Percentiles rank a stretch among this genome's conserved stretches.
phyloP scores from a whole-genome alignment of 2,888 invertebrate species.

The Lydus trimaculatus region DNA sequence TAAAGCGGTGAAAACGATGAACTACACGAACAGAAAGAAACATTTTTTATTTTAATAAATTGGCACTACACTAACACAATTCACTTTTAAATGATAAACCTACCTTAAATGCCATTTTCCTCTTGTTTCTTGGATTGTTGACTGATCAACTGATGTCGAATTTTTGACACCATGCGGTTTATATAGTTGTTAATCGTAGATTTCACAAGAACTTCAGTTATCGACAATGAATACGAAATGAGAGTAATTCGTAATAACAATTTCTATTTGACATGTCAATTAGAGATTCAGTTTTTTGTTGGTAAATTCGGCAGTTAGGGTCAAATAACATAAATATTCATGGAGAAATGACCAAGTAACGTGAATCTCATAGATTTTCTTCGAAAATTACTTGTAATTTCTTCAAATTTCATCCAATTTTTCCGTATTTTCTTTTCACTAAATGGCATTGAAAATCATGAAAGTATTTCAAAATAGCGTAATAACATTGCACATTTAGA shows the following conservation, averaged over 20 bases:
- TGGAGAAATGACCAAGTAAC: no score
- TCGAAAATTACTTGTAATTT: neutral
- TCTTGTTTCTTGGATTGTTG: conserved; percentile 14
- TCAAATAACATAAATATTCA: neutral
- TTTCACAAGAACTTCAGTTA: conserved; percentile 38
- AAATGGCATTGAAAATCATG: neutral
- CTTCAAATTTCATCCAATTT: neutral
- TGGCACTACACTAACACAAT: neutral
- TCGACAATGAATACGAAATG: conserved; percentile 37
- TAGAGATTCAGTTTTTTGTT: neutral
- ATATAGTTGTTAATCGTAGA: conserved; percentile 37
- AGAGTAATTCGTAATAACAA: conserved; percentile 14
- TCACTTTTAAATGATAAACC: conserved; percentile 29
- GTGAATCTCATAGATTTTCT: no score
- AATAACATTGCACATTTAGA: neutral
- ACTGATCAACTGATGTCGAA: conserved; percentile 38
- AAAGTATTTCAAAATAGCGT: neutral
- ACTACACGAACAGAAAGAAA: conserved; percentile 36
- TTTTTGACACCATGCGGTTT: conserved; percentile 31
- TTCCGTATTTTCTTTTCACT: neutral
- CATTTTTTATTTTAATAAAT: neutral
- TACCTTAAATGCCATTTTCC: conserved; percentile 46
- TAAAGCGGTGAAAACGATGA: conserved; percentile 43
- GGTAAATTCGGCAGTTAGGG: neutral
- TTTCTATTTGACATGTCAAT: conserved; percentile 11